Evolutionary conservation across 2,888 invertebrate genomes (phyloP).

Genomic region (Caenorhabditis panamensis): DNA sequence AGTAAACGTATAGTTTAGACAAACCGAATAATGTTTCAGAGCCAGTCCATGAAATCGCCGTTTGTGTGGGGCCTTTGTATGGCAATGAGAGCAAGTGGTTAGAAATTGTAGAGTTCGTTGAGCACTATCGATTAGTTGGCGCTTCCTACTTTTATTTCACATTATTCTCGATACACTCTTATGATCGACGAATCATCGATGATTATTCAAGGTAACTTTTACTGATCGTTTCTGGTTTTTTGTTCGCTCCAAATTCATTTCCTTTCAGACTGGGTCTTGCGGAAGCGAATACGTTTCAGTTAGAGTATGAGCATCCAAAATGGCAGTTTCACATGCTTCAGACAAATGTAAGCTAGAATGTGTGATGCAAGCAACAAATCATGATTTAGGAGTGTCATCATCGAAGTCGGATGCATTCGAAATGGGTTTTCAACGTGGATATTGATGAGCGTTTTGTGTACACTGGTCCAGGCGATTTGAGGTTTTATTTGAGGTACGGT

Average conservation of each 20-base stretch:
- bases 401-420: constrained; percentile 31
- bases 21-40: too few relatives aligned
- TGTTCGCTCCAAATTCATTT: too few relatives aligned
- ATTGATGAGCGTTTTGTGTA: constrained; percentile 37
- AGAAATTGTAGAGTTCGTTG: constrained; percentile 25
- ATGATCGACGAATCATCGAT: constrained; percentile 15
- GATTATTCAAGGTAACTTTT: too few relatives aligned
- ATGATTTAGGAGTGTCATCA: constrained; percentile 47
- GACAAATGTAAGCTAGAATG: constrained; percentile 10
- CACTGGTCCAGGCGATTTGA: background rate
- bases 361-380: constrained; percentile 24
- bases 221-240: too few relatives aligned
- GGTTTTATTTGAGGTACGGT: background rate
- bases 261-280: constrained; percentile 21
- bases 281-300: constrained; percentile 33
- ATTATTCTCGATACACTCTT: constrained; percentile 25
- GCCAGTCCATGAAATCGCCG: constrained; percentile 30
- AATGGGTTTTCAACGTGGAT: constrained; percentile 45
- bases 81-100: constrained; percentile 36
- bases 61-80: constrained; percentile 42
- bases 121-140: constrained; percentile 22
- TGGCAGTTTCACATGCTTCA: too few relatives aligned
- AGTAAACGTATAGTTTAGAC: too few relatives aligned
- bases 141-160: constrained; percentile 44
- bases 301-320: background rate